phyloP scores from a whole-genome alignment of 1,140 invertebrate genomes.

The Cyrtorhinus lividipennis region DNA sequence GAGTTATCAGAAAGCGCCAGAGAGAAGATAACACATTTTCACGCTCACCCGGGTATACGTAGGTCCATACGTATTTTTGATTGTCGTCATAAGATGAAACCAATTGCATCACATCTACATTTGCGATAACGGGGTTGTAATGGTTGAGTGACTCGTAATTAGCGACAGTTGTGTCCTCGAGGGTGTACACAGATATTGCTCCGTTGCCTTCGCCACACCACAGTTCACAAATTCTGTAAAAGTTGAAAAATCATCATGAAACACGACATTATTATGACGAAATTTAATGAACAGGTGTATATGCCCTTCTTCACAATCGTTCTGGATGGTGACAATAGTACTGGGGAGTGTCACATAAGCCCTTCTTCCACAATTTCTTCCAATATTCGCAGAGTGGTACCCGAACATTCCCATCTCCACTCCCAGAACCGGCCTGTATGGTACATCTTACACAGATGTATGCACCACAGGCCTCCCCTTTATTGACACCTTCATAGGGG shows the following conservation, averaged over 20 bases:
- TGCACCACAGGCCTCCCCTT: no score
- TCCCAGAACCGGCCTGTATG: no score
- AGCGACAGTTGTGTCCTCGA: conserved; percentile 42
- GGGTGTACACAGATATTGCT: conserved; percentile 50
- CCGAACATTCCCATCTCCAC: no score
- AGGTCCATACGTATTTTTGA: conserved; percentile 54
- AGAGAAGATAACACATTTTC: neutral
- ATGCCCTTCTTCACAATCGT: no score
- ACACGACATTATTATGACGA: neutral
- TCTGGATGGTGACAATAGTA: no score
- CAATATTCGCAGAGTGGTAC: no score
- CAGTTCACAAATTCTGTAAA: conserved; percentile 39
- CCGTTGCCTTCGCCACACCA: conserved; percentile 67
- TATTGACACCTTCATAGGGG: no score
- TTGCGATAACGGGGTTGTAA: conserved; percentile 39
- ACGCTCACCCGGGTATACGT: conserved; percentile 45
- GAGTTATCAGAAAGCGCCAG: neutral
- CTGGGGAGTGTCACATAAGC: no score
- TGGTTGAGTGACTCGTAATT: conserved; percentile 44
- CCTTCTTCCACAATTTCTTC: no score
- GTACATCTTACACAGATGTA: no score
- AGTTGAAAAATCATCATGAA: conserved; percentile 17
- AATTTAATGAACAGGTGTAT: neutral
- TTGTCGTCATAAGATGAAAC: conserved; percentile 32
- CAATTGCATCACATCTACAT: conserved; percentile 45